Conservation (phyloP, 2,113 vertebrate genomes). For the Climacteris rufus region DNA sequence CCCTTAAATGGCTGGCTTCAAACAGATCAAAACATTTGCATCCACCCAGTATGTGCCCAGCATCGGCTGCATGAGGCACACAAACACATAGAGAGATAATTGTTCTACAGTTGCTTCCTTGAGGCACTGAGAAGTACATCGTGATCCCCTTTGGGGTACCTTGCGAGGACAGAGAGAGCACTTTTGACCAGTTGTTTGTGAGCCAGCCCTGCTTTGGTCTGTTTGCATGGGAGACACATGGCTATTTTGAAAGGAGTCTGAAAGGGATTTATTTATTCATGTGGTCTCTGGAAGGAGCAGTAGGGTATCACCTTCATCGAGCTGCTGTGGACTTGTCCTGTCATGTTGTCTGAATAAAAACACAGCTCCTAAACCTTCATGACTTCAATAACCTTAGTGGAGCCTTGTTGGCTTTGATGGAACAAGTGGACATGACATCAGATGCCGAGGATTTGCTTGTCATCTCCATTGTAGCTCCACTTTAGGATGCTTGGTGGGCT, state of each 20-base stretch:
- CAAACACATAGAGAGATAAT: accelerated
- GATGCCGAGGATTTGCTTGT: slow-evolving; percentile 37
- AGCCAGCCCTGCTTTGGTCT: not conserved
- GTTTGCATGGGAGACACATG: not conserved
- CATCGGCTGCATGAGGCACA: not conserved
- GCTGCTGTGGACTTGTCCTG: not conserved
- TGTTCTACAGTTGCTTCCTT: not conserved
- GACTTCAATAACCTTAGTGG: not conserved
- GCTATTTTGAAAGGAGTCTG: not conserved
- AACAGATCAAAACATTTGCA: not conserved
- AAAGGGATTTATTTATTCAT: not conserved
- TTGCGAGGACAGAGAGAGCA: not conserved
- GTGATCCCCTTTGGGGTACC: not conserved
- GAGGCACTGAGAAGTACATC: not conserved
- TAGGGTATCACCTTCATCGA: not conserved
- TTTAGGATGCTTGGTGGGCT: slow-evolving; percentile 19
- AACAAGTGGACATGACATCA: slow-evolving; percentile 22
- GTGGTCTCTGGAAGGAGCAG: not conserved
- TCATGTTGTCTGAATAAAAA: slow-evolving; percentile 30
- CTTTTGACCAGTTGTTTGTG: not conserved
- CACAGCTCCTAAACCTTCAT: not conserved
- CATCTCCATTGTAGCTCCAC: not conserved
- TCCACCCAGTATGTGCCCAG: not conserved
- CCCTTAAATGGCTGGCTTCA: not conserved
- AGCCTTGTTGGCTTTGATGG: slow-evolving; percentile 33